Conservation (phyloP, 2,888 invertebrate genomes). For the Ectropis crepuscularia region DNA sequence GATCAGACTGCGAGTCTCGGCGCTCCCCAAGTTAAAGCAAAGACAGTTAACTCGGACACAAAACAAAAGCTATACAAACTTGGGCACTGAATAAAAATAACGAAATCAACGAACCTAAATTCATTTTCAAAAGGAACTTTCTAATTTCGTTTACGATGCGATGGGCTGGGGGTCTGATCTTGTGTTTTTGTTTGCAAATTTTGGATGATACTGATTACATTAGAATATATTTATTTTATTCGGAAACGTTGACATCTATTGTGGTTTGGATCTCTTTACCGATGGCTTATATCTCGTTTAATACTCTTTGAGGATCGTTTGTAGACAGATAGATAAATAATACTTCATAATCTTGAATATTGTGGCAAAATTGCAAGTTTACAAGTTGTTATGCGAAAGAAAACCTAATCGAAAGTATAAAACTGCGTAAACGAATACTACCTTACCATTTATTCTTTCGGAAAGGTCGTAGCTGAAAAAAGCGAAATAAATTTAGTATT, state of each 20-base stretch:
- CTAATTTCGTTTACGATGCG: slow-evolving; percentile 36
- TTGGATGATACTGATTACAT: slow-evolving; percentile 25
- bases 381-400: too few relatives aligned
- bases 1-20: too few relatives aligned
- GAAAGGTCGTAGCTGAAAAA: too few relatives aligned
- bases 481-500: too few relatives aligned
- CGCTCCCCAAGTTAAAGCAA: slow-evolving; percentile 44
- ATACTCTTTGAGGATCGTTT: too few relatives aligned
- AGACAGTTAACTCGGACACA: slow-evolving; percentile 44
- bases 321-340: too few relatives aligned
- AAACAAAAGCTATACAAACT: slow-evolving; percentile 71
- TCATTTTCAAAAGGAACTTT: slow-evolving; percentile 62
- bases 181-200: slow-evolving; percentile 33
- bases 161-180: slow-evolving; percentile 25
- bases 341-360: too few relatives aligned
- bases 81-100: slow-evolving; percentile 75
- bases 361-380: too few relatives aligned
- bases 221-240: slow-evolving; percentile 12
- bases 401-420: too few relatives aligned
- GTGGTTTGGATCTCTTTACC: not conserved
- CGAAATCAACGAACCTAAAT: slow-evolving; percentile 62
- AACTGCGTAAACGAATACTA: too few relatives aligned
- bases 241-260: not conserved
- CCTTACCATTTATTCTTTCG: too few relatives aligned
- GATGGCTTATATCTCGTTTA: too few relatives aligned